Conservation (phyloP, 2,113 vertebrate species). For the Epinephelus moara region DNA sequence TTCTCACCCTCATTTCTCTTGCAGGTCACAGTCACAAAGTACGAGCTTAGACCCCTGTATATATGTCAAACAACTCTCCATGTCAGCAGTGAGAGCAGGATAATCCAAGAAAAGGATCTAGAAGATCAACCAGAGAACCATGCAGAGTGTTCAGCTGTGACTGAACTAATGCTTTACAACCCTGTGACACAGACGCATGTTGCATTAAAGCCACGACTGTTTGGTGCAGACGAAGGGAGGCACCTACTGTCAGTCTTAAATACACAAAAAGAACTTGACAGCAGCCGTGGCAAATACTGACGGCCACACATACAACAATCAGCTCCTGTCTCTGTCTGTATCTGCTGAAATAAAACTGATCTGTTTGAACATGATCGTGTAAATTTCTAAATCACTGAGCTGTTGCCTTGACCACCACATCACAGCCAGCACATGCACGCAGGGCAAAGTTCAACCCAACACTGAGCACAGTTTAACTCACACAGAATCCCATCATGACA, state of each 20-base stretch:
- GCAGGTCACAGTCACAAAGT: not conserved
- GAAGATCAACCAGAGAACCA: slow-evolving; percentile 41
- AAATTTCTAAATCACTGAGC: not conserved
- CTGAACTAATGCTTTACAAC: slow-evolving; percentile 1
- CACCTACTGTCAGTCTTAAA: not conserved
- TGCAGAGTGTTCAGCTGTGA: slow-evolving; percentile 13
- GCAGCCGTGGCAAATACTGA: not conserved
- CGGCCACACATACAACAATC: not conserved
- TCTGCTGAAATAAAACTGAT: not conserved
- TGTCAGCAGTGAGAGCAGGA: slow-evolving; percentile 46
- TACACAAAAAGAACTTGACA: not conserved
- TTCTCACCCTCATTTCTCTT: not conserved
- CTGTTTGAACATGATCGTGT: slow-evolving; percentile 1
- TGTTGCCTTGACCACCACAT: slow-evolving; percentile 38
- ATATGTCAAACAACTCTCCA: slow-evolving; percentile 34
- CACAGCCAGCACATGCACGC: not conserved
- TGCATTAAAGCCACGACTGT: not conserved
- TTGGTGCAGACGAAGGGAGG: not conserved
- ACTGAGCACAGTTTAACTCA: not conserved
- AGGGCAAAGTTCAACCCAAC: slow-evolving; percentile 34
- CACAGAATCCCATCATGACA: not conserved
- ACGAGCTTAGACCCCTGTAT: not conserved
- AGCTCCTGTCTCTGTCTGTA: not conserved
- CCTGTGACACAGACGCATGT: not conserved
- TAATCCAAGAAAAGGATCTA: slow-evolving; percentile 52